Conservation (phyloP, 1,140 invertebrate species). For the Propsilocerus akamusi region DNA sequence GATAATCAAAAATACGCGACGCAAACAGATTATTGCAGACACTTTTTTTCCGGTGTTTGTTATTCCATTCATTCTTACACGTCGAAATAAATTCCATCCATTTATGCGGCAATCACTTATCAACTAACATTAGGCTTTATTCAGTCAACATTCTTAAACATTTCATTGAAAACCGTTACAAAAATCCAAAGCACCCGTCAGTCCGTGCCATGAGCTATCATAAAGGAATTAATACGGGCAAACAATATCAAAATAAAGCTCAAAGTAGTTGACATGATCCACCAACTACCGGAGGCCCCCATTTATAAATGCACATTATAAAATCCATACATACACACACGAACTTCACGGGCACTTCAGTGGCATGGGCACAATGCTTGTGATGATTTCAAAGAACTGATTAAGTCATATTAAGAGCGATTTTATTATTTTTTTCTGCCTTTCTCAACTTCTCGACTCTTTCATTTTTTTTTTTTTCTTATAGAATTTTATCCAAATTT, state of each 20-base stretch:
- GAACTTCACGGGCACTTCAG: too few relatives aligned
- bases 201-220: too few relatives aligned
- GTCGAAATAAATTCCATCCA: neutral
- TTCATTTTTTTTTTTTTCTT: neutral
- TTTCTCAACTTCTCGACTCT: neutral
- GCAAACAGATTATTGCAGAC: too few relatives aligned
- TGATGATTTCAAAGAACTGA: constrained; percentile 3
- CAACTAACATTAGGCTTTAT: too few relatives aligned
- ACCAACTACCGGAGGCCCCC: neutral
- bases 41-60: neutral
- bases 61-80: neutral
- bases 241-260: neutral
- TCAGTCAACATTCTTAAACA: too few relatives aligned
- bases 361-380: neutral
- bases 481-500: neutral
- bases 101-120: neutral
- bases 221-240: too few relatives aligned
- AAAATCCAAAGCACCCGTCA: too few relatives aligned
- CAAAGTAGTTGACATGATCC: constrained; percentile 1
- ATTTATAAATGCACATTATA: too few relatives aligned
- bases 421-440: constrained; percentile 1
- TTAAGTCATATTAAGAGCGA: constrained; percentile 4
- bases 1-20: neutral
- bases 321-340: too few relatives aligned
- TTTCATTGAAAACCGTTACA: neutral